Evolutionary conservation across 2,797 vertebrate species (phyloP), one percentile per base, ranked within the genome.

Genomic region (Gallinago solitaria): DNA sequence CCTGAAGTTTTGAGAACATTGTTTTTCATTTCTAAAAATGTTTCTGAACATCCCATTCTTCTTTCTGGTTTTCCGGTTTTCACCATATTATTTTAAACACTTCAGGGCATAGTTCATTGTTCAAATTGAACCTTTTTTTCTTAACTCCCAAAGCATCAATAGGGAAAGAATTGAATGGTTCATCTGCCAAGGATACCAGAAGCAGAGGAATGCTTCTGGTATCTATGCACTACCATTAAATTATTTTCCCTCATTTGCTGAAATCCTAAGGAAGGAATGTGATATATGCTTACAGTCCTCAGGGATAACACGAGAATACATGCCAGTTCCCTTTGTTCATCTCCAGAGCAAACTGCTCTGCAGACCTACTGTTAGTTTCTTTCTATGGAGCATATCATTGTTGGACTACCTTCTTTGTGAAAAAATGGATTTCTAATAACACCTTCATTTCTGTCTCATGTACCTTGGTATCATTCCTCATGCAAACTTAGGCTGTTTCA

Each of bases 1-100:
- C 2, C 5, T 1, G 0, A 65, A 21, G n/a, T 39, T 25, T 37
- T 21, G 20, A 60, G 27, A 53, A 2, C 2, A 16, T 53, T 84
- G 3, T 1, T 47, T 57, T 53, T 37, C 37, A 1, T 35, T 73
- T n/a, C 25, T 41, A 45, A 70, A 59, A 57, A 10, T 54, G 7
- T 35, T 76, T 54, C 16, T 69, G 17, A 54, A 2, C 8, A 35
- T 43, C 17, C 3, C 4, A 16, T 53, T 4, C 17, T 54, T 75
- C 16, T 33, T 37, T 43, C 19, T 23, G 1, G 0, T 64, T 79
- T 86, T 68, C 14, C 7, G 69, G 2, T 7, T 73, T 88, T 80
- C 12, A 28, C 5, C 12, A 3, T 43, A 19, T 67, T 63, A 61
- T 20, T 16, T 16, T 56, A 73, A 41, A 50, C 67, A 24, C 7